A percentile compares a stretch with the other conserved stretches of the same genome.
Evolutionary conservation across 2,797 vertebrate species (phyloP).

Genomic region (Pitangus sulphuratus): DNA sequence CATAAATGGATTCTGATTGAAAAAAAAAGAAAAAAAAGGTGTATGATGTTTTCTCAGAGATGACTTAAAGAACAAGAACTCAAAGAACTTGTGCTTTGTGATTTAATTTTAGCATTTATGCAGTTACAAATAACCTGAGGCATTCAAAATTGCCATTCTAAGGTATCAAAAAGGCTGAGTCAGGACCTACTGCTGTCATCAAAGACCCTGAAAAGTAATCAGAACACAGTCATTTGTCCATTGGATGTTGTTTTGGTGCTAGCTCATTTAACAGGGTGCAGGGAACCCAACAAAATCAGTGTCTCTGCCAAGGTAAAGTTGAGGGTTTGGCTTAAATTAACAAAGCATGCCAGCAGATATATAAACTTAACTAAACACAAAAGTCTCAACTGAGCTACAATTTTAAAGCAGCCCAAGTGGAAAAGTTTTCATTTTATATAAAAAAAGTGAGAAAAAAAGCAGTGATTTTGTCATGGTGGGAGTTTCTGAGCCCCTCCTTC

Average conservation of each 20-base stretch:
- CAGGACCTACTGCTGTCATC: neutral
- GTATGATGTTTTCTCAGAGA: neutral
- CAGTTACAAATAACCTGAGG: neutral
- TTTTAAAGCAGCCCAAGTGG: slow-evolving; percentile 6
- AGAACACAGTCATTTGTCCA: neutral
- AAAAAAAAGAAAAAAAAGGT: neutral
- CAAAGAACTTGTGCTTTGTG: neutral
- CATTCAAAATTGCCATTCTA: neutral
- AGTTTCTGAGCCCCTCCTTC: slow-evolving; percentile 19
- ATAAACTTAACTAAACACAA: slow-evolving; percentile 28
- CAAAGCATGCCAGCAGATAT: slow-evolving; percentile 1
- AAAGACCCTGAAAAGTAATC: neutral
- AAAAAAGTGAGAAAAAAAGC: neutral
- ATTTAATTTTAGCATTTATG: slow-evolving; percentile 12
- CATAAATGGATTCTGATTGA: neutral
- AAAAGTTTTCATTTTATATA: slow-evolving; percentile 34
- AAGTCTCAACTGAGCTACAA: neutral
- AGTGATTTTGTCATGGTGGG: neutral
- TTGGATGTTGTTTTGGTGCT: slow-evolving; percentile 4
- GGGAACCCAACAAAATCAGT: slow-evolving; percentile 27
- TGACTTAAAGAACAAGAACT: neutral
- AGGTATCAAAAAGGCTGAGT: neutral
- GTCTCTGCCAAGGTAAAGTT: slow-evolving; percentile 50
- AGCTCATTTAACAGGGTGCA: neutral
- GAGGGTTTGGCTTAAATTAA: slow-evolving; percentile 34